phyloP scores from a whole-genome alignment of 1,140 invertebrate species.

The Ostrea edulis region DNA sequence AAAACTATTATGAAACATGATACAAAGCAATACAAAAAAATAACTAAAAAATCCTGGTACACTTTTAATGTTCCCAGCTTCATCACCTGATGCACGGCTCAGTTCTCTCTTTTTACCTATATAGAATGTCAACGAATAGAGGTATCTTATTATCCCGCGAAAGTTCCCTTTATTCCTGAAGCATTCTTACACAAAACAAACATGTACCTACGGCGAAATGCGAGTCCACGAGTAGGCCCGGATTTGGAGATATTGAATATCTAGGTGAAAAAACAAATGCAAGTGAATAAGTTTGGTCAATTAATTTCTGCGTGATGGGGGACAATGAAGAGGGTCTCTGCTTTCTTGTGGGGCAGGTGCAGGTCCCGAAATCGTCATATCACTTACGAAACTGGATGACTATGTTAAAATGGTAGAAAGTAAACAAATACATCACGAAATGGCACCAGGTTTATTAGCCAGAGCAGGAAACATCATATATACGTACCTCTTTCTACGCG shows the following conservation, averaged over 20 bases:
- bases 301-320: constrained; percentile 31
- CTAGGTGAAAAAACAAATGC: constrained; percentile 9
- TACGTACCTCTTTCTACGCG: neutral
- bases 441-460: neutral
- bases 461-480: neutral
- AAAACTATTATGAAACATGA: too few relatives aligned
- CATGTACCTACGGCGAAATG: constrained; percentile 20
- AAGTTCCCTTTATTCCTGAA: neutral
- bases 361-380: neutral
- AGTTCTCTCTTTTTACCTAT: neutral
- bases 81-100: neutral
- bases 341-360: constrained; percentile 13
- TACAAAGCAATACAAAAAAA: too few relatives aligned
- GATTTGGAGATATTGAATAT: neutral
- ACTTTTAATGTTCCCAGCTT: neutral
- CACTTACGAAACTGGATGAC: constrained; percentile 31
- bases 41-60: neutral
- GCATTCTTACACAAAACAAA: neutral
- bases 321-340: constrained; percentile 3
- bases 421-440: neutral
- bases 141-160: neutral
- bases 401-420: neutral
- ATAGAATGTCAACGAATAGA: neutral
- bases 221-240: constrained; percentile 10
- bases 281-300: constrained; percentile 37